Evolutionary conservation across 2,113 vertebrate genomes (phyloP).

Genomic region (Paracanthobrama guichenoti): DNA sequence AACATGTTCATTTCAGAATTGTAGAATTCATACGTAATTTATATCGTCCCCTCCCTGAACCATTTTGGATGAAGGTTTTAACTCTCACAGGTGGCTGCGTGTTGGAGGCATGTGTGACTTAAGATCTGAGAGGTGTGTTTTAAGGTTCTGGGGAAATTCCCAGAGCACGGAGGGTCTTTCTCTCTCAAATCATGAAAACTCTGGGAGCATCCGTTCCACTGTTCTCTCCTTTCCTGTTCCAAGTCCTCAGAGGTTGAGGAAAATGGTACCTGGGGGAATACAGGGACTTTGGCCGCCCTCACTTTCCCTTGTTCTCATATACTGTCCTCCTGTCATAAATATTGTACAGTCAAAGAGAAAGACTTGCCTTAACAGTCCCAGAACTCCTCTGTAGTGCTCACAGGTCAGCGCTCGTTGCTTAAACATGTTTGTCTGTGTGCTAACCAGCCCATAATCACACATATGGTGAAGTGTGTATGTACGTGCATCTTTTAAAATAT

Average conservation of each 20-base stretch:
- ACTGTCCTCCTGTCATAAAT: slow-evolving; percentile 32
- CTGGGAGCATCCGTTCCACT: slow-evolving; percentile 41
- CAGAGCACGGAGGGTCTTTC: slow-evolving; percentile 31
- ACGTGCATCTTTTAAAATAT: background rate
- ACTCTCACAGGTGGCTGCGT: slow-evolving; percentile 7
- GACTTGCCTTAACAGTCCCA: slow-evolving; percentile 15
- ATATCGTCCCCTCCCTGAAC: background rate
- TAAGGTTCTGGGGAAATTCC: slow-evolving; percentile 52
- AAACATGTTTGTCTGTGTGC: slow-evolving; percentile 5
- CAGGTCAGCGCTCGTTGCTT: slow-evolving; percentile 7
- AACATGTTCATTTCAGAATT: slow-evolving; percentile 5
- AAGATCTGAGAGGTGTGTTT: slow-evolving; percentile 37
- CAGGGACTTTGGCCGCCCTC: slow-evolving; percentile 39
- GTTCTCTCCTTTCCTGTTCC: slow-evolving; percentile 49
- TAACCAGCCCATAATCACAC: background rate
- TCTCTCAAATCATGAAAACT: slow-evolving; percentile 40
- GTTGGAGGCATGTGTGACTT: slow-evolving; percentile 4
- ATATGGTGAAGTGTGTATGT: background rate
- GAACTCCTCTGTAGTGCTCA: background rate
- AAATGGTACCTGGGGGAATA: slow-evolving; percentile 27
- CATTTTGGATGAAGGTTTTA: background rate
- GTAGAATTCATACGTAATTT: background rate
- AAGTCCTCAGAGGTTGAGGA: slow-evolving; percentile 47
- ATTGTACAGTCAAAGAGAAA: slow-evolving; percentile 20
- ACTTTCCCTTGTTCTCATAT: slow-evolving; percentile 24